Percentiles rank a stretch among this genome's conserved stretches.
These are phyloP conservation scores for Hestina assimilis DNA, from an alignment of 1,140 invertebrate genomes.

Conservation along the genomic window DNA sequence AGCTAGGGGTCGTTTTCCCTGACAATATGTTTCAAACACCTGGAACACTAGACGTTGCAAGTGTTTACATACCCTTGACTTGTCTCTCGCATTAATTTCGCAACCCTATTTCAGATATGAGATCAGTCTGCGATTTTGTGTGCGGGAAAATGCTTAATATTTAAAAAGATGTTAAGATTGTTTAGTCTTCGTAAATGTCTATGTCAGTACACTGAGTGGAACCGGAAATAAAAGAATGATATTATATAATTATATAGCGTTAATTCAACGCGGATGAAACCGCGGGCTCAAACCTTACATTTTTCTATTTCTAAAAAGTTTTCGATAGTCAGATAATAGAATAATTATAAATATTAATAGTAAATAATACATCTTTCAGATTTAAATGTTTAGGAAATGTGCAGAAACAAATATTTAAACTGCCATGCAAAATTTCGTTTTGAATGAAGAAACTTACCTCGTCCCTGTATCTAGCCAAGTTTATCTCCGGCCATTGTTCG, in stretches of 20 bases:
- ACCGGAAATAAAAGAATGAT: too few relatives aligned
- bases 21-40: constrained; percentile 19
- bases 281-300: too few relatives aligned
- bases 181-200: too few relatives aligned
- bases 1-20: constrained; percentile 14
- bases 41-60: constrained; percentile 14
- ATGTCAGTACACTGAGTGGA: too few relatives aligned
- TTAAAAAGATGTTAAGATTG: constrained; percentile 6
- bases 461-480: constrained; percentile 62
- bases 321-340: too few relatives aligned
- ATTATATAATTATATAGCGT: too few relatives aligned
- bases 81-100: constrained; percentile 35
- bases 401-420: too few relatives aligned
- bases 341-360: too few relatives aligned
- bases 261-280: too few relatives aligned
- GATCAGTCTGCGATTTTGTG: constrained; percentile 22
- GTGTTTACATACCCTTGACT: constrained; percentile 37
- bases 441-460: constrained; percentile 46
- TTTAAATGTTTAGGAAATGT: too few relatives aligned
- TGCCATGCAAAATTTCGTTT: not conserved
- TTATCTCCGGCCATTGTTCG: constrained; percentile 50
- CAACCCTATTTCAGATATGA: constrained; percentile 29
- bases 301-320: too few relatives aligned
- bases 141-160: constrained; percentile 11
- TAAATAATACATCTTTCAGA: too few relatives aligned